Evolutionary conservation across 2,888 invertebrate species (phyloP).

Genomic region (Drosophila dives): DNA sequence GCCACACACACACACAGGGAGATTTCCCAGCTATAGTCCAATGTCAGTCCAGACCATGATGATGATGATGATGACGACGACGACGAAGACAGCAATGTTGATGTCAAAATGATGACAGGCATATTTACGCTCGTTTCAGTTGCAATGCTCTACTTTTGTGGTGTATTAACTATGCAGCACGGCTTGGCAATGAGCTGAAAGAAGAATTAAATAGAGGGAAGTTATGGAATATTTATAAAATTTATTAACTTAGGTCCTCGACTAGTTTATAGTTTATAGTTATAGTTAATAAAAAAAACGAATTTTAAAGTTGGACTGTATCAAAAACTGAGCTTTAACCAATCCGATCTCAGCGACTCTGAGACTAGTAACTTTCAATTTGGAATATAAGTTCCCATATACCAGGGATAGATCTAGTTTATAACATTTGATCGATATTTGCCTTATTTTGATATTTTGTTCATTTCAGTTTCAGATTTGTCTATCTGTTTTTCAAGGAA

Average conservation of each 20-base stretch:
- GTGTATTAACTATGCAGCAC: neutral
- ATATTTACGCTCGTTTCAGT: conserved; percentile 73
- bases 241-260: neutral
- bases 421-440: too few relatives aligned
- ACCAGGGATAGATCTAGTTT: too few relatives aligned
- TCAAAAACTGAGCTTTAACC: neutral
- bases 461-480: too few relatives aligned
- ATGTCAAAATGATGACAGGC: conserved; percentile 81
- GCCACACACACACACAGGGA: conserved; percentile 12
- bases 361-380: too few relatives aligned
- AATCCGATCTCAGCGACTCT: neutral
- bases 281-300: too few relatives aligned
- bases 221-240: neutral
- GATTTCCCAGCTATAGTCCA: conserved; percentile 24
- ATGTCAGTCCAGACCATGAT: conserved; percentile 20
- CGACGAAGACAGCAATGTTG: conserved; percentile 49
- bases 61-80: conserved; percentile 18
- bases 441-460: too few relatives aligned
- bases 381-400: too few relatives aligned
- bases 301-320: neutral
- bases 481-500: neutral
- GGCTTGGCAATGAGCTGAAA: neutral
- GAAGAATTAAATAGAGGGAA: neutral
- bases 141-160: conserved; percentile 7
- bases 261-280: neutral